Percentiles rank a stretch among this genome's conserved stretches.
phyloP scores from a whole-genome alignment of 2,113 vertebrate genomes.

The Holacanthus passer region DNA sequence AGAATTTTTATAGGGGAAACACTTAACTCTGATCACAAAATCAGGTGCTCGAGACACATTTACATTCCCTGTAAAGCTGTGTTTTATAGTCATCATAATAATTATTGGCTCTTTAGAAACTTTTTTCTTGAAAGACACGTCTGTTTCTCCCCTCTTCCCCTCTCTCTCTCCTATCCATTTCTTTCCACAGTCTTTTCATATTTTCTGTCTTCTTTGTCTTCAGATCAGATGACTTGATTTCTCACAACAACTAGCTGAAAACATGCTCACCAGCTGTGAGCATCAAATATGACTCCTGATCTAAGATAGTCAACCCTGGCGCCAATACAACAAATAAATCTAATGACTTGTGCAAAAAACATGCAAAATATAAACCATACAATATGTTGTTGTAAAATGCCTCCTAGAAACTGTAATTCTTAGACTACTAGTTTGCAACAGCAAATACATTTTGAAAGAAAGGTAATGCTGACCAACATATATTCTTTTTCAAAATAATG shows the following conservation, averaged over 20 bases:
- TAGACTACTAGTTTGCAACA: neutral
- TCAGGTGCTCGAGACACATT: slow-evolving; percentile 17
- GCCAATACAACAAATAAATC: neutral
- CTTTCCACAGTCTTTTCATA: neutral
- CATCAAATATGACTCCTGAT: neutral
- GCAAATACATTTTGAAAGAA: neutral
- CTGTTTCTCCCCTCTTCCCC: neutral
- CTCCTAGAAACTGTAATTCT: neutral
- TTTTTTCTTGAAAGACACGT: slow-evolving; percentile 9
- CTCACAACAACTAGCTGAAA: neutral
- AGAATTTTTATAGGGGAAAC: slow-evolving; percentile 29
- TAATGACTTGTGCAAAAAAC: neutral
- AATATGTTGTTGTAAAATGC: neutral
- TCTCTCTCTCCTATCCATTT: neutral
- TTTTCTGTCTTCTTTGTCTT: neutral
- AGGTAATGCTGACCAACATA: neutral
- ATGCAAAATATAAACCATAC: neutral
- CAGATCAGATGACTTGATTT: neutral
- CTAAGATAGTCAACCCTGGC: neutral
- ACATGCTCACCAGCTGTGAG: neutral
- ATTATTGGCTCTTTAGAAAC: neutral
- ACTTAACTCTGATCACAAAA: slow-evolving; percentile 45
- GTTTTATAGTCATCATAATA: slow-evolving; percentile 36
- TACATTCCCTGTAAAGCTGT: slow-evolving; percentile 18
- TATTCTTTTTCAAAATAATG: neutral